Evolutionary conservation across 1,140 invertebrate species (phyloP), one percentile per base, ranked within the genome.

Genomic region (Diachasmimorpha longicaudata): DNA sequence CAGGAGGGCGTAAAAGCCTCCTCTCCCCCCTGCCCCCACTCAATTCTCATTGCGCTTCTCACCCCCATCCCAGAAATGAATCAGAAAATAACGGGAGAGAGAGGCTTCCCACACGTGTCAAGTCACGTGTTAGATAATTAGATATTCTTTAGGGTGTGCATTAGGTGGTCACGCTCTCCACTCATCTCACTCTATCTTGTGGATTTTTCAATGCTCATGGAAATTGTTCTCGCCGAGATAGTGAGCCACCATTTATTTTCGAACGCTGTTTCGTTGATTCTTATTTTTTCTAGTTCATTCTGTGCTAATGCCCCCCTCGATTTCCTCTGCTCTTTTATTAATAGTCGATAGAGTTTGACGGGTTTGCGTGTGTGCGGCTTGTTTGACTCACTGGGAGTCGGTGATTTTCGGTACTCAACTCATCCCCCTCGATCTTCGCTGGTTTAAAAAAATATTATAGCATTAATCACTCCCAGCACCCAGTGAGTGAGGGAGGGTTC

Each of bases 91-190:
- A 79, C 81, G 81, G 85, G 84, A 83, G 83, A 83, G 83, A 83
- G 83, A 83, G 85, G 84, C 85, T 84, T 87, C 85, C 82, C 83
- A 83, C 87, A 86, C 87, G 87, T 87, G 87, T 80, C 85, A 39
- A 70, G 87, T 84, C 87, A 87, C 87, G 87, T 88, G 87, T 81
- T 83, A 72, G 83, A 87, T 88, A 88, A 88, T 87, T 88, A 88
- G 87, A 87, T 88, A 88, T 87, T 88, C 86, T 87, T 88, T 87
- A 85, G 84, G 37, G 79, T 72, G 81, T 83, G 76, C 82, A 86
- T 87, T 87, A 86, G 84, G 76, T 81, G 76, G 79, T 77, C 58
- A 75, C 73, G 76, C 21, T 67, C 25, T 23, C 21, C 39, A 42
- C 44, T 55, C 46, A 48, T 71, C 52, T 67, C 19, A 48, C 16